Percentiles rank a stretch among this genome's conserved stretches.
Evolutionary conservation across 2,888 invertebrate genomes (phyloP).

Genomic region (Coleophora flavipennella): DNA sequence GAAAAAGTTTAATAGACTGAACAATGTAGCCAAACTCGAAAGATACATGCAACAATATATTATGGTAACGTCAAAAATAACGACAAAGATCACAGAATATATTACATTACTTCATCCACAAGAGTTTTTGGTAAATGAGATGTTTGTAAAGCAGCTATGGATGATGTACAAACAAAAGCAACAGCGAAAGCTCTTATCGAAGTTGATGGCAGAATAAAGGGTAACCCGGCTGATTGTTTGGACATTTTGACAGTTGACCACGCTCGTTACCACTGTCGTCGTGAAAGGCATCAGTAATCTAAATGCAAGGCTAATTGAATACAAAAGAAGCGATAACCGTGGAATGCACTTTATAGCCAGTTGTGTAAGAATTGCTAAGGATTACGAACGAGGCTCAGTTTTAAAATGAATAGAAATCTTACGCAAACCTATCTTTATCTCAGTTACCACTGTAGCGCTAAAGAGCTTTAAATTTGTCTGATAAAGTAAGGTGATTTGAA

Average conservation of each 20-base stretch:
- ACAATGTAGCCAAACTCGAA: constrained; percentile 51
- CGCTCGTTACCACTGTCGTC: constrained; percentile 67
- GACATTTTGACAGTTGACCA: constrained; percentile 72
- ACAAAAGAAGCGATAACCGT: constrained; percentile 64
- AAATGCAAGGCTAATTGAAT: constrained; percentile 71
- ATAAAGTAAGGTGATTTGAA: too few species aligned
- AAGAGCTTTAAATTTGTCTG: too few species aligned
- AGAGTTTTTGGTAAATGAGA: neutral
- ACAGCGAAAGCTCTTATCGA: constrained; percentile 12
- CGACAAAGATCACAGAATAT: neutral
- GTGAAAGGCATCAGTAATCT: constrained; percentile 67
- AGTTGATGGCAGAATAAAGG: constrained; percentile 20
- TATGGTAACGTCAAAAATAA: constrained; percentile 19
- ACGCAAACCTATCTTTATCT: too few species aligned
- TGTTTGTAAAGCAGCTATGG: constrained; percentile 10
- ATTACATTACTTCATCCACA: constrained; percentile 23
- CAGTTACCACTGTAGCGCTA: too few species aligned
- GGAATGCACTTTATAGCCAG: constrained; percentile 58
- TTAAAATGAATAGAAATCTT: too few species aligned
- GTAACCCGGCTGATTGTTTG: constrained; percentile 59
- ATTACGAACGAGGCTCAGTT: constrained; percentile 11
- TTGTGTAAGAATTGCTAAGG: constrained; percentile 42
- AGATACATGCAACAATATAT: constrained; percentile 22
- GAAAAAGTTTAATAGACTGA: constrained; percentile 66
- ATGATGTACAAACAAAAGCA: constrained; percentile 5